Percentiles rank a stretch among this genome's conserved stretches.
Conservation (phyloP, 2,113 vertebrate genomes). For the Cinclus cinclus region DNA sequence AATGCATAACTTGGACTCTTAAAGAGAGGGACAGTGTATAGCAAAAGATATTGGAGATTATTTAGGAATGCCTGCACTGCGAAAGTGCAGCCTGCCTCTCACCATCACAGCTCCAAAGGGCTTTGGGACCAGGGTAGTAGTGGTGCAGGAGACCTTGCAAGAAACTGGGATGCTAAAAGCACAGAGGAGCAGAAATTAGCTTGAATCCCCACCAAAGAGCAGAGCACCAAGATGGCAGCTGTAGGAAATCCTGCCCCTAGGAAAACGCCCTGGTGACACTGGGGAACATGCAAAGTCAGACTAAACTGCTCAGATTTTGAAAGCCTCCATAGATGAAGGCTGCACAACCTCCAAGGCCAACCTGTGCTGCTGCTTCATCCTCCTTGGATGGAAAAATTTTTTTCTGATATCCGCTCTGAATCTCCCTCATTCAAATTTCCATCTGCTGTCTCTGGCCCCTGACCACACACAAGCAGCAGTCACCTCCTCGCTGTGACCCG, state of each 20-base stretch:
- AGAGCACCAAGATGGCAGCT: not conserved
- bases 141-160: not conserved
- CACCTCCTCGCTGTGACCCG: not conserved
- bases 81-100: not conserved
- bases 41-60: not conserved
- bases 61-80: not conserved
- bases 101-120: not conserved
- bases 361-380: not conserved
- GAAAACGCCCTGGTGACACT: not conserved
- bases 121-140: not conserved
- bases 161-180: not conserved
- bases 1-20: fast-evolving
- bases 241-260: not conserved
- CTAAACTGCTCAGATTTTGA: not conserved
- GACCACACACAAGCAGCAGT: not conserved
- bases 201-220: not conserved
- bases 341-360: not conserved
- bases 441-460: not conserved
- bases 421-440: not conserved
- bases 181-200: not conserved
- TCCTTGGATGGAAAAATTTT: not conserved
- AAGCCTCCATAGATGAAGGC: fast-evolving
- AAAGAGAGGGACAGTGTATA: not conserved
- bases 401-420: not conserved
- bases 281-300: not conserved